Conservation (phyloP, 2,888 invertebrate species). For the Caenorhabditis sp. region DNA sequence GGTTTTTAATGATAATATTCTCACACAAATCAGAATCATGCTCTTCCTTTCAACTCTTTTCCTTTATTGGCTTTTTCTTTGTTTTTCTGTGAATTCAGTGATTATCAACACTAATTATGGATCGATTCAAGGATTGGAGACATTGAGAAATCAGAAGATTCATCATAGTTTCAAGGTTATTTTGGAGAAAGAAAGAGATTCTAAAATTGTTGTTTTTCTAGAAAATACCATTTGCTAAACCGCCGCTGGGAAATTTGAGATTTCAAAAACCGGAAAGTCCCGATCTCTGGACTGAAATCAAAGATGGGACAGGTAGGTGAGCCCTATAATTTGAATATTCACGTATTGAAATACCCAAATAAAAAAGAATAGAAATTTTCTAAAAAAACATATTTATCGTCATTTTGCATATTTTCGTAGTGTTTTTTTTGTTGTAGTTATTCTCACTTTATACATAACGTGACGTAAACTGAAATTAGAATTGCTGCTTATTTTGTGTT, state of each 20-base stretch:
- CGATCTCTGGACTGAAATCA: constrained; percentile 50
- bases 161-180: neutral
- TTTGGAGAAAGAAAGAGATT: neutral
- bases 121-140: neutral
- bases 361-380: too few species aligned
- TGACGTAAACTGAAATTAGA: too few species aligned
- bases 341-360: too few species aligned
- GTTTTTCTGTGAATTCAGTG: neutral
- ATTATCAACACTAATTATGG: neutral
- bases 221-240: constrained; percentile 56
- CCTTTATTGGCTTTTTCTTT: neutral
- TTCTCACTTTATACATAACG: too few species aligned
- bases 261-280: constrained; percentile 44
- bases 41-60: neutral
- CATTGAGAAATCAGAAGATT: neutral
- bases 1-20: too few species aligned
- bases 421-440: too few species aligned
- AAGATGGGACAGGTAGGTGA: constrained; percentile 38
- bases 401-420: too few species aligned
- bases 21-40: neutral
- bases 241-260: constrained; percentile 57
- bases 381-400: too few species aligned
- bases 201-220: constrained; percentile 13
- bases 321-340: too few species aligned
- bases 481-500: too few species aligned